Percentiles rank a stretch among this genome's conserved stretches.
Evolutionary conservation across 1,140 invertebrate genomes (phyloP).

Genomic region (Dendroctonus ponderosae): DNA sequence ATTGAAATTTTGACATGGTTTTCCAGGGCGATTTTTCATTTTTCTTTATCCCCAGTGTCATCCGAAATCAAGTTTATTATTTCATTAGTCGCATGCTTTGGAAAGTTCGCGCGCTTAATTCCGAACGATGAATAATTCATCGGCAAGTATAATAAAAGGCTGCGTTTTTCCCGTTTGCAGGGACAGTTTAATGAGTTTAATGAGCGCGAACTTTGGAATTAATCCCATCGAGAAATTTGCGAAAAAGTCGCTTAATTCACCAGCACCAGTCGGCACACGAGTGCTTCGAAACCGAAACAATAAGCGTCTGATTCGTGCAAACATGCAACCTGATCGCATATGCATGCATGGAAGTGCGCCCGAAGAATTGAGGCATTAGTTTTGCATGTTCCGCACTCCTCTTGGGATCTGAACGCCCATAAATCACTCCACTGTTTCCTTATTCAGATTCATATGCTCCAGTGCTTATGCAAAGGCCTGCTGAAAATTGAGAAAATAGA

Average conservation of each 20-base stretch:
- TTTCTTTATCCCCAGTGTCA: neutral
- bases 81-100: slow-evolving; percentile 39
- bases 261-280: no score
- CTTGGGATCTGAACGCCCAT: slow-evolving; percentile 7
- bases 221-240: neutral
- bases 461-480: slow-evolving; percentile 8
- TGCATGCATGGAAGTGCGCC: slow-evolving; percentile 4
- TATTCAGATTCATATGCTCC: slow-evolving; percentile 19
- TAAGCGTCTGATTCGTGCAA: neutral
- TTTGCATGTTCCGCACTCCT: slow-evolving; percentile 8
- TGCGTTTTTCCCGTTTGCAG: slow-evolving; percentile 35
- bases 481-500: neutral
- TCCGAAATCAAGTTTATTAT: slow-evolving; percentile 39
- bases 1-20: neutral
- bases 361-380: slow-evolving; percentile 19
- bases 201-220: slow-evolving; percentile 15
- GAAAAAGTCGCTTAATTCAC: no score
- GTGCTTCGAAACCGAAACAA: no score
- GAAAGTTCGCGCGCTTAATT: slow-evolving; percentile 34
- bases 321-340: slow-evolving; percentile 4
- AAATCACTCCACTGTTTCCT: slow-evolving; percentile 17
- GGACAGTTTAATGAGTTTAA: slow-evolving; percentile 30
- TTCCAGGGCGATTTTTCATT: neutral
- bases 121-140: slow-evolving; percentile 37
- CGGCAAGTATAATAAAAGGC: slow-evolving; percentile 31